Conservation (phyloP, 2,113 vertebrate genomes). For the Corythaixoides concolor region DNA sequence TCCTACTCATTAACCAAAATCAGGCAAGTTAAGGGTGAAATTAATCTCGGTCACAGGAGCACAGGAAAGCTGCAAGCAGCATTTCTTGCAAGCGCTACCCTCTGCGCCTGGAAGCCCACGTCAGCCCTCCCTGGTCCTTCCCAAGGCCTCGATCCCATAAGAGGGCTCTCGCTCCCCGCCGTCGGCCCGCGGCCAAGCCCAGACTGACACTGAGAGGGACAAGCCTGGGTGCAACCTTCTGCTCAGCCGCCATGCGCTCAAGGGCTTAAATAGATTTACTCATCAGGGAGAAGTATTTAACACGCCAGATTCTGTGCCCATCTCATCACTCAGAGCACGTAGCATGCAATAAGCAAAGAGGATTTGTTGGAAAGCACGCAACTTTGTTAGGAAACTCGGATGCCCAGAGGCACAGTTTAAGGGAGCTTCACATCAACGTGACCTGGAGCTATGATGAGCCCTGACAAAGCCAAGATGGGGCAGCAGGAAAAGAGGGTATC, state of each 20-base stretch:
- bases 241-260: neutral
- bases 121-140: neutral
- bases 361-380: neutral
- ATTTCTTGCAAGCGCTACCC: fast-evolving
- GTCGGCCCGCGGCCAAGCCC: neutral
- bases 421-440: neutral
- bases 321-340: fast-evolving
- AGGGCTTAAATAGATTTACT: fast-evolving
- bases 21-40: neutral
- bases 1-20: neutral
- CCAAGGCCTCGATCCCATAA: neutral
- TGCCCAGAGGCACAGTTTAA: neutral
- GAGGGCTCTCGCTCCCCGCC: conserved; percentile 32
- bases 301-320: fast-evolving
- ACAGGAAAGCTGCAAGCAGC: neutral
- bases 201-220: neutral
- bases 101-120: neutral
- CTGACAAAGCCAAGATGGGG: neutral
- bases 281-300: fast-evolving
- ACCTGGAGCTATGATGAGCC: neutral
- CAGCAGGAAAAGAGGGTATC: neutral
- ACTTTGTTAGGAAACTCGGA: neutral
- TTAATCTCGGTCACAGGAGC: fast-evolving
- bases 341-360: fast-evolving
- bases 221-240: neutral